These are phyloP conservation scores for Erythrocercus mccallii DNA, from an alignment of 2,113 vertebrate species.

Conservation along the genomic window DNA sequence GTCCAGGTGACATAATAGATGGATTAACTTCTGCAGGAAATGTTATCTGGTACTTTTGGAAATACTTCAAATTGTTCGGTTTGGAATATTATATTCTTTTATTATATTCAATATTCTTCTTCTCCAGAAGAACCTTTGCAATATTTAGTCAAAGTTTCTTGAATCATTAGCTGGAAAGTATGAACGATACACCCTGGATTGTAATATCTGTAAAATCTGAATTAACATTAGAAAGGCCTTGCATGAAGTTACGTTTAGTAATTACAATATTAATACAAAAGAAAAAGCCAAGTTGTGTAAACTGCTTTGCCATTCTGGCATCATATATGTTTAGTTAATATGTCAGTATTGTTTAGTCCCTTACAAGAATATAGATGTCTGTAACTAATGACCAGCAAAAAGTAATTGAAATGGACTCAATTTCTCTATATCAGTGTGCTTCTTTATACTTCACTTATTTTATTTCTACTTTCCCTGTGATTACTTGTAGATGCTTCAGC, in stretches of 20 bases:
- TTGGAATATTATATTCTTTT: neutral
- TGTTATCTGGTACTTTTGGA: neutral
- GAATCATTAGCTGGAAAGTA: neutral
- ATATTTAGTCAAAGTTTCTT: neutral
- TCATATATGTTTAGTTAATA: neutral
- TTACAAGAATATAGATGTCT: neutral
- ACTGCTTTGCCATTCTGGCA: neutral
- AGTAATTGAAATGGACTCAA: neutral
- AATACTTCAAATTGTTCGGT: neutral
- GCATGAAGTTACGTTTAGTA: neutral
- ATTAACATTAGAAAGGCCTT: neutral
- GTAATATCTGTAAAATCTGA: neutral
- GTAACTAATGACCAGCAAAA: neutral
- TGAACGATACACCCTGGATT: neutral
- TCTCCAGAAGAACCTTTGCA: neutral
- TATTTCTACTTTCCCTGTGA: neutral
- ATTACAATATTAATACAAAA: neutral
- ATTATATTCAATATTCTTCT: neutral
- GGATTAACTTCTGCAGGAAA: neutral
- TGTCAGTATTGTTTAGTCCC: neutral
- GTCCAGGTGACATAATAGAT: neutral
- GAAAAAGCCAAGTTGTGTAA: neutral
- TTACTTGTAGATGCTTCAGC: neutral
- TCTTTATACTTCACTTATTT: conserved; percentile 19
- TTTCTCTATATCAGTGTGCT: neutral